These are phyloP conservation scores for Picathartes gymnocephalus DNA, from an alignment of 2,113 vertebrate genomes.

Conservation along the genomic window DNA sequence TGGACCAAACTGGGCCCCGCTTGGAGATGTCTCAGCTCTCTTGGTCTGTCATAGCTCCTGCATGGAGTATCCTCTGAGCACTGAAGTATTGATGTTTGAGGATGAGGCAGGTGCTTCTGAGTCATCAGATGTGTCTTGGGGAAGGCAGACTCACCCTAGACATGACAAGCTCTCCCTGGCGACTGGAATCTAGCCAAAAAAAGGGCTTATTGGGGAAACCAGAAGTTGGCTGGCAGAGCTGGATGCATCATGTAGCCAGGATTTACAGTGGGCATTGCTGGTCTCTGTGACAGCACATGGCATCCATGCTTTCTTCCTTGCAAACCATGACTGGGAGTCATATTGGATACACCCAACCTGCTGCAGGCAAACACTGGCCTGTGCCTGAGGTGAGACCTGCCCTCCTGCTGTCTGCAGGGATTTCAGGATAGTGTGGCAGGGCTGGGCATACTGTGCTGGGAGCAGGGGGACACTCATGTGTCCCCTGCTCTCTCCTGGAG, in stretches of 20 bases:
- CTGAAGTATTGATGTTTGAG: background rate
- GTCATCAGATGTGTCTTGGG: background rate
- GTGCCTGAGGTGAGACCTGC: background rate
- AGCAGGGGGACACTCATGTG: fast-evolving
- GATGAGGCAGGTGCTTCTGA: background rate
- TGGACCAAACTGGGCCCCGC: background rate
- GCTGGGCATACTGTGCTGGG: background rate
- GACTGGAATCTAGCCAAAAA: background rate
- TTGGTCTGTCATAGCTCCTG: background rate
- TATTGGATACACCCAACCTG: background rate
- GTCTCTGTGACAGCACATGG: background rate
- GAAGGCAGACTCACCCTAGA: background rate
- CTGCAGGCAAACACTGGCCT: background rate
- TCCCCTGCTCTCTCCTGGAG: background rate
- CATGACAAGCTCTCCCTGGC: background rate
- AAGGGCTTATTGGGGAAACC: background rate
- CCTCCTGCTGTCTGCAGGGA: background rate
- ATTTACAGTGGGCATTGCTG: background rate
- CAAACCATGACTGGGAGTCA: background rate
- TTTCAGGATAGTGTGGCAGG: background rate
- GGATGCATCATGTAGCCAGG: background rate
- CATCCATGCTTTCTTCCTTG: background rate
- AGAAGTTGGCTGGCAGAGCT: background rate
- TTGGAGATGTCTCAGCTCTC: background rate
- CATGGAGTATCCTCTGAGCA: background rate